Evolutionary conservation across 2,797 vertebrate species (phyloP).

Genomic region (Distichodus sexfasciatus): DNA sequence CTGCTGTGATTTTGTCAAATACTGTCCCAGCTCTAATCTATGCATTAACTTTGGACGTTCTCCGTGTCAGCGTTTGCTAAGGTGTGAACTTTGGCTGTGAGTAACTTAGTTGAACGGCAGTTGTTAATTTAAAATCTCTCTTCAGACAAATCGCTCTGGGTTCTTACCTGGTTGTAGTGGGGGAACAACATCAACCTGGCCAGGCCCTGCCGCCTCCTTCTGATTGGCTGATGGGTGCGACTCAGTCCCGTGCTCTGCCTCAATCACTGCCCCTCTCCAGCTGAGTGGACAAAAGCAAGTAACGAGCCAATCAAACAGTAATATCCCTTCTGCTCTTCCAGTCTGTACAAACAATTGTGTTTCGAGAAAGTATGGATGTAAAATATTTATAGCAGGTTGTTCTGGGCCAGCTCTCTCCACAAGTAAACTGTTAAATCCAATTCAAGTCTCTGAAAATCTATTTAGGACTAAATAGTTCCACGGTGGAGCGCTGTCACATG

Average conservation of each 20-base stretch:
- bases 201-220: conserved; percentile 54
- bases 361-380: too few relatives aligned
- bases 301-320: not conserved
- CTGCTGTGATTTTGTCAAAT: too few relatives aligned
- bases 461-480: conserved; percentile 26
- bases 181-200: conserved; percentile 28
- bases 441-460: conserved; percentile 25
- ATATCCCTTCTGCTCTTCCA: too few relatives aligned
- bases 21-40: too few relatives aligned
- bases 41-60: too few relatives aligned
- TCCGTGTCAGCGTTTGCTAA: too few relatives aligned
- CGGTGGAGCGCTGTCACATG: conserved; percentile 26
- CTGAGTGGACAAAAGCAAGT: conserved; percentile 59
- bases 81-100: too few relatives aligned
- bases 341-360: too few relatives aligned
- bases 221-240: conserved; percentile 66
- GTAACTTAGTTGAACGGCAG: too few relatives aligned
- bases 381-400: too few relatives aligned
- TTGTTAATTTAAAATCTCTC: too few relatives aligned
- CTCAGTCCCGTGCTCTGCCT: conserved; percentile 80
- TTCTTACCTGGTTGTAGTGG: conserved; percentile 56
- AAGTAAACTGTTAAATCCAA: conserved; percentile 14
- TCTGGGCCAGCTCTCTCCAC: conserved; percentile 10
- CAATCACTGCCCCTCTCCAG: conserved; percentile 90
- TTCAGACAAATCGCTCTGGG: too few relatives aligned